Evolutionary conservation across 2,888 invertebrate genomes (phyloP).

Genomic region (Lycaena phlaeas): DNA sequence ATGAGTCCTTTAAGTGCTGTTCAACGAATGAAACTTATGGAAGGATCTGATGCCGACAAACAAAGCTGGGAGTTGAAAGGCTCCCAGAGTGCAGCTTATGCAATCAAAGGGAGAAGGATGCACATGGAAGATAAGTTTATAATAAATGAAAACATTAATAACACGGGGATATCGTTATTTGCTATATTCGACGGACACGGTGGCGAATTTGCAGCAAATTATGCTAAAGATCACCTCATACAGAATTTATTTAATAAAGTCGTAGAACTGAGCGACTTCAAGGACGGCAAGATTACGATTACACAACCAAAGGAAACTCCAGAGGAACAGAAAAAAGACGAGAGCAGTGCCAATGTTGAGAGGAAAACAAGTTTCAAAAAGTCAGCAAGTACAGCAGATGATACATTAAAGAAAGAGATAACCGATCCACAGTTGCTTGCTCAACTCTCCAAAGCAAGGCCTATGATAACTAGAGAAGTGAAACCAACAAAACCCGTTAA

Average conservation of each 20-base stretch:
- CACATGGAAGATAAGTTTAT: slow-evolving; percentile 97
- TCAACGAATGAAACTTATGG: slow-evolving; percentile 71
- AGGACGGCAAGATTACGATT: slow-evolving; percentile 70
- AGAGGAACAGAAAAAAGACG: slow-evolving; percentile 56
- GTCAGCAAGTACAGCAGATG: slow-evolving; percentile 75
- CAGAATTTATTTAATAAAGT: slow-evolving; percentile 85
- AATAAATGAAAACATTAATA: slow-evolving; percentile 87
- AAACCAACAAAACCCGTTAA: slow-evolving; percentile 61
- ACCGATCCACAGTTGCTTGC: slow-evolving; percentile 79
- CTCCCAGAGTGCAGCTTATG: slow-evolving; percentile 86
- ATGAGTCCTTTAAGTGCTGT: slow-evolving; percentile 76
- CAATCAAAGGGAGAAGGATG: slow-evolving; percentile 90
- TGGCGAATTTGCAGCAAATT: slow-evolving; percentile 95
- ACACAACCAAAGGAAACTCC: slow-evolving; percentile 39
- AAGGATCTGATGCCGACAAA: slow-evolving; percentile 67
- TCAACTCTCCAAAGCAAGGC: slow-evolving; percentile 75
- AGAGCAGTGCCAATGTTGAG: slow-evolving; percentile 47
- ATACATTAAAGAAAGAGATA: slow-evolving; percentile 72
- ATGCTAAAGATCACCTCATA: slow-evolving; percentile 89
- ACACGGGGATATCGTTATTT: slow-evolving; percentile 89
- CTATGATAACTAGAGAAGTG: slow-evolving; percentile 76
- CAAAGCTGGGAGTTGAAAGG: slow-evolving; percentile 84
- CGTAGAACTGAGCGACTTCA: slow-evolving; percentile 79
- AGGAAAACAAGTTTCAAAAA: slow-evolving; percentile 79
- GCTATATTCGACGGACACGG: slow-evolving; percentile 97